Conservation (phyloP, 2,797 vertebrate genomes). For the Aphelocoma californica region DNA sequence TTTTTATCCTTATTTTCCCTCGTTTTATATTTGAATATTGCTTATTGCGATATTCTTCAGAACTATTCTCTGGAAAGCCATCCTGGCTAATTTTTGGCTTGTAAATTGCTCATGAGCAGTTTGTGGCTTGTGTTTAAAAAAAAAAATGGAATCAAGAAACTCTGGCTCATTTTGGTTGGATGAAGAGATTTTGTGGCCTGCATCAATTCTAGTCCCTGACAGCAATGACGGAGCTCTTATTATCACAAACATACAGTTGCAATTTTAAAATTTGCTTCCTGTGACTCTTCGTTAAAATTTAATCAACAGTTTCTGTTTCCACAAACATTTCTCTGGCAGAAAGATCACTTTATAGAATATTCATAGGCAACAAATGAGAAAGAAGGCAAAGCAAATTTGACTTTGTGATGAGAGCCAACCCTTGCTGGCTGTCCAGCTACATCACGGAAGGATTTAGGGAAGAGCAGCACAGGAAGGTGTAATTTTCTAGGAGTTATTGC, state of each 20-base stretch:
- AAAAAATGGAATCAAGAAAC: slow-evolving; percentile 23
- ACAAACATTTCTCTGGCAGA: not conserved
- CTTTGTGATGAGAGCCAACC: not conserved
- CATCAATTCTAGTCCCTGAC: slow-evolving; percentile 62
- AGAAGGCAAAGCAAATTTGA: not conserved
- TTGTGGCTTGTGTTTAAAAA: slow-evolving; percentile 39
- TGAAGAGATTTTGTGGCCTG: slow-evolving; percentile 62
- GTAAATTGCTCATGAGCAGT: slow-evolving; percentile 60
- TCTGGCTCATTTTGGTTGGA: slow-evolving; percentile 38
- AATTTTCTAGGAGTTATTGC: not conserved
- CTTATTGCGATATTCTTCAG: slow-evolving; percentile 53
- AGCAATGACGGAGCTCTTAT: slow-evolving; percentile 62
- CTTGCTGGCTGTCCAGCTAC: not conserved
- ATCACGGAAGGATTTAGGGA: not conserved
- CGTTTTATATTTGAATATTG: slow-evolving; percentile 54
- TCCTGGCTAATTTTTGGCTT: slow-evolving; percentile 64
- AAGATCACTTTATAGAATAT: slow-evolving; percentile 16
- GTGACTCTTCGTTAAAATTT: slow-evolving; percentile 37
- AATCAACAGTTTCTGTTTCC: slow-evolving; percentile 46
- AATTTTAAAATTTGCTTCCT: slow-evolving; percentile 62
- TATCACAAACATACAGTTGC: slow-evolving; percentile 56
- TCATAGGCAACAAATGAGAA: not conserved
- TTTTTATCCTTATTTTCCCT: slow-evolving; percentile 72
- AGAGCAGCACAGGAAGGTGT: not conserved
- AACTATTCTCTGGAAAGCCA: slow-evolving; percentile 68